Evolutionary conservation across 2,888 invertebrate genomes (phyloP).

Genomic region (Uropetala carovei): DNA sequence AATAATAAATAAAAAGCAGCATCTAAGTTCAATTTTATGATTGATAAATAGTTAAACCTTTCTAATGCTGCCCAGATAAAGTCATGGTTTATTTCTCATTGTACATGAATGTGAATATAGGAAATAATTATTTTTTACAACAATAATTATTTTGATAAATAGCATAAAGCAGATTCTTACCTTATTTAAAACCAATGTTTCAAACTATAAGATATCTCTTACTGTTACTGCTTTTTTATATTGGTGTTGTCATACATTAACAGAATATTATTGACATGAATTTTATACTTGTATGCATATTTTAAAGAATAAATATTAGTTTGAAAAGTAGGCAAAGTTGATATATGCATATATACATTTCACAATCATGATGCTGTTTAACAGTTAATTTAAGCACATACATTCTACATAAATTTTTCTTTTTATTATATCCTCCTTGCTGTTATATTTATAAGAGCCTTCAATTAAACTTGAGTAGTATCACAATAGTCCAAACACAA

Average conservation of each 20-base stretch:
- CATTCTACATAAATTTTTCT: constrained; percentile 20
- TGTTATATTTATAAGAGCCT: constrained; percentile 22
- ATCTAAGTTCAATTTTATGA: constrained; percentile 28
- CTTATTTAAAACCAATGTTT: neutral
- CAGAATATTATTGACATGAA: neutral
- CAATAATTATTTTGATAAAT: neutral
- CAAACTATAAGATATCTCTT: neutral
- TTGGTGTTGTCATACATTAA: neutral
- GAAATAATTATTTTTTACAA: neutral
- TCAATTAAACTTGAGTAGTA: constrained; percentile 22
- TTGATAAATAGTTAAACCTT: neutral
- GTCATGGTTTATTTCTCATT: neutral
- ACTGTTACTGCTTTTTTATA: neutral
- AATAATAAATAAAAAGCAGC: constrained; percentile 23
- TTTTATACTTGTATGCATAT: neutral
- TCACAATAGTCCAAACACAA: constrained; percentile 35
- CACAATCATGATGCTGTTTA: constrained; percentile 41
- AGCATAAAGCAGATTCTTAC: too few relatives aligned
- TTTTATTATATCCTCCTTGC: constrained; percentile 31
- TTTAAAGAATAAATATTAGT: neutral
- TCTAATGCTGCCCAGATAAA: neutral
- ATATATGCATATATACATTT: constrained; percentile 33
- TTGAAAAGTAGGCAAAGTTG: neutral
- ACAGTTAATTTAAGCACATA: constrained; percentile 17
- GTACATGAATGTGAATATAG: neutral